Percentiles rank a stretch among this genome's conserved stretches.
Conservation (phyloP, 2,888 invertebrate genomes). For the Calameuta pallipes region DNA sequence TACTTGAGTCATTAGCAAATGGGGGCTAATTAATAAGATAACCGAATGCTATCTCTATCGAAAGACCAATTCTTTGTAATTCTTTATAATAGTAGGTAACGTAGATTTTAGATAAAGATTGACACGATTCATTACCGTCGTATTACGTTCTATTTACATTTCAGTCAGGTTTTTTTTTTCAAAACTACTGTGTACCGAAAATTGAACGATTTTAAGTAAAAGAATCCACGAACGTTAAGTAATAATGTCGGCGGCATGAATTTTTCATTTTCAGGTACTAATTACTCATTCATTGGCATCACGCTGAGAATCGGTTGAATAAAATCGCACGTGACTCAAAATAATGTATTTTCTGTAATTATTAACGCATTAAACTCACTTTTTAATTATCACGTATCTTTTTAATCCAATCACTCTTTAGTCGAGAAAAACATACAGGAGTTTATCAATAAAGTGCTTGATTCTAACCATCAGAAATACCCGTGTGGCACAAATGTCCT, state of each 20-base stretch:
- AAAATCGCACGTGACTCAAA: neutral
- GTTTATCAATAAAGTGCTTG: neutral
- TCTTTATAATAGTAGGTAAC: neutral
- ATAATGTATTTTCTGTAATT: neutral
- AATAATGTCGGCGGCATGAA: neutral
- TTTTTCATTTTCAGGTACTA: neutral
- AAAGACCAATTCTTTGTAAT: neutral
- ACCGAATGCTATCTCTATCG: slow-evolving; percentile 38
- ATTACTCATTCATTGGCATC: neutral
- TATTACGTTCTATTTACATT: neutral
- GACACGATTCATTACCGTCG: neutral
- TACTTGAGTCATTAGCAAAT: slow-evolving; percentile 40
- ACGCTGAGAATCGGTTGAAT: neutral
- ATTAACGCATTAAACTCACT: neutral
- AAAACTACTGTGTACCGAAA: neutral
- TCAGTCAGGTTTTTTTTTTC: neutral
- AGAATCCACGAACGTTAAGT: neutral
- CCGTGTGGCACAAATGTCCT: neutral
- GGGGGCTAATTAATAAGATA: slow-evolving; percentile 49
- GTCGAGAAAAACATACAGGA: neutral
- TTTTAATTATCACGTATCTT: neutral
- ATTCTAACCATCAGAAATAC: neutral
- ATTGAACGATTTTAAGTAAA: neutral
- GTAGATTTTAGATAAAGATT: neutral
- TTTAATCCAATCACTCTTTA: neutral